Conservation (phyloP, 2,797 vertebrate species). For the Remorina albescens region DNA sequence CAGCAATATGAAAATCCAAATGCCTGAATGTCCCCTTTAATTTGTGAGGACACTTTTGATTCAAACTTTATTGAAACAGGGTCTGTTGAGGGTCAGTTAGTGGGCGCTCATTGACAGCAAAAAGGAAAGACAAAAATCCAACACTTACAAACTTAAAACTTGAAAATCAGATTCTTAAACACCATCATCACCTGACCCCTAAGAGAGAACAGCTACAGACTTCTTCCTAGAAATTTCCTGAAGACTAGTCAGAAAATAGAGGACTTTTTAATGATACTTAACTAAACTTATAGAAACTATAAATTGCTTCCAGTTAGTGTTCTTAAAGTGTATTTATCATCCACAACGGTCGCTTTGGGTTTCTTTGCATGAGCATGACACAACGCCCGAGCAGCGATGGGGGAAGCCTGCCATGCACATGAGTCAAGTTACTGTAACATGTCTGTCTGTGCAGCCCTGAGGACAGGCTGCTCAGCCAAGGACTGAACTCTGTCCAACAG, state of each 20-base stretch:
- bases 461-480: slow-evolving; percentile 63
- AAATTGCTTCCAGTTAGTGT: too few relatives aligned
- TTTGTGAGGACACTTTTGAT: too few relatives aligned
- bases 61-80: too few relatives aligned
- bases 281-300: too few relatives aligned
- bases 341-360: not conserved
- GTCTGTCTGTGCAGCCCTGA: slow-evolving; percentile 59
- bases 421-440: slow-evolving; percentile 66
- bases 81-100: too few relatives aligned
- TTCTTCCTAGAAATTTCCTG: not conserved
- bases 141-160: too few relatives aligned
- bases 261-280: too few relatives aligned
- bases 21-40: not conserved
- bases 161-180: too few relatives aligned
- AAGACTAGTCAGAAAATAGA: not conserved
- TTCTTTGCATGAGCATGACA: slow-evolving; percentile 27
- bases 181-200: too few relatives aligned
- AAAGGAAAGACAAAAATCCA: too few relatives aligned
- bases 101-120: too few relatives aligned
- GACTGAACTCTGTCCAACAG: slow-evolving; percentile 70
- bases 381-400: slow-evolving; percentile 23
- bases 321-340: not conserved
- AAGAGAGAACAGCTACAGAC: not conserved
- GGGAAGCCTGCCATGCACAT: slow-evolving; percentile 65
- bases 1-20: not conserved